Conservation (phyloP, 1,140 invertebrate species). For the Drosophila sp. region DNA sequence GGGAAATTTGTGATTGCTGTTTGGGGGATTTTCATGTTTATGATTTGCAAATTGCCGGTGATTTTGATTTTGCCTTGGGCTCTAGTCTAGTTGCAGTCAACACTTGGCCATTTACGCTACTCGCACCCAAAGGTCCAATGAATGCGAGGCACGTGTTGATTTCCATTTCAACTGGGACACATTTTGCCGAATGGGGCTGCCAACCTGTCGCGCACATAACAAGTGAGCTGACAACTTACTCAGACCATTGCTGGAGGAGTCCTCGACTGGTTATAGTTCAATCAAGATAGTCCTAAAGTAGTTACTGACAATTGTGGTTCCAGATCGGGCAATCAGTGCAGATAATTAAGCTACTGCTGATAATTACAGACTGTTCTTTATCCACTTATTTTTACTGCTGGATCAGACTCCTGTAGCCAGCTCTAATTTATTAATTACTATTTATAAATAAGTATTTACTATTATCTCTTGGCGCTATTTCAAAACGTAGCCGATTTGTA, state of each 20-base stretch:
- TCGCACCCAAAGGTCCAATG: slow-evolving; percentile 30
- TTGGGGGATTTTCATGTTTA: slow-evolving; percentile 28
- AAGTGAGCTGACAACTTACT: neutral
- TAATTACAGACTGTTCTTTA: no score
- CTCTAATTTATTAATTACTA: no score
- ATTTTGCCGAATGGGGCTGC: slow-evolving; percentile 27
- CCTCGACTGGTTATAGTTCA: neutral
- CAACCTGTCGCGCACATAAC: slow-evolving; percentile 16
- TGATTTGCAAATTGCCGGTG: slow-evolving; percentile 47
- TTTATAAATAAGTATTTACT: no score
- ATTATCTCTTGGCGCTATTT: no score
- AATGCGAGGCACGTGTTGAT: slow-evolving; percentile 38
- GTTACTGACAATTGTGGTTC: no score
- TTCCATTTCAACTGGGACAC: slow-evolving; percentile 26
- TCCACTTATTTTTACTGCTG: no score
- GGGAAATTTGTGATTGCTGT: slow-evolving; percentile 17
- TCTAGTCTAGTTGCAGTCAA: neutral
- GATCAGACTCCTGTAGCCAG: no score
- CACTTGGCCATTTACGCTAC: slow-evolving; percentile 2
- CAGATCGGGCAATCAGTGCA: no score
- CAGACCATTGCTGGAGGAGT: neutral
- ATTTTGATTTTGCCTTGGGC: neutral
- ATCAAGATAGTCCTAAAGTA: neutral
- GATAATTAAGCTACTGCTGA: no score
- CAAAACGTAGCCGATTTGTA: no score